A percentile compares a stretch with the other conserved stretches of the same genome.
phyloP scores from a whole-genome alignment of 2,888 invertebrate genomes.

The Epistrophe eligans region DNA sequence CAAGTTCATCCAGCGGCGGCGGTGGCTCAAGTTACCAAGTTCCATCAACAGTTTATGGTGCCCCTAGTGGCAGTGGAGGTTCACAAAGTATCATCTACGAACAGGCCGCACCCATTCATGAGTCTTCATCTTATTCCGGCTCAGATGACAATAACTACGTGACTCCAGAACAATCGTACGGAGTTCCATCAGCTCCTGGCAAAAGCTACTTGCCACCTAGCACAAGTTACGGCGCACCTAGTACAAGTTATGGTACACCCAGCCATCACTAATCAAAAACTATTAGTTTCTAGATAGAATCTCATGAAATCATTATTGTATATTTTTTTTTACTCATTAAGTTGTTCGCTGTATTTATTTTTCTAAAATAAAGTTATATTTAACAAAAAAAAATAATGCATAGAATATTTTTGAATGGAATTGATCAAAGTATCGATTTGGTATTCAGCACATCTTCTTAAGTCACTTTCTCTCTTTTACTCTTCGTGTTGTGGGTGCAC shows the following conservation, averaged over 20 bases:
- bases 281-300: constrained; percentile 34
- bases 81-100: constrained; percentile 43
- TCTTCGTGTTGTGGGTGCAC: constrained; percentile 27
- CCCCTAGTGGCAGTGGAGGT: constrained; percentile 50
- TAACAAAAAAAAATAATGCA: constrained; percentile 29
- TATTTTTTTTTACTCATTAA: constrained; percentile 63
- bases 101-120: constrained; percentile 59
- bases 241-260: constrained; percentile 33
- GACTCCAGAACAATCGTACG: constrained; percentile 57
- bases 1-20: constrained; percentile 44
- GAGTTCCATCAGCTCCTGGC: constrained; percentile 58
- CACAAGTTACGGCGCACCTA: constrained; percentile 57
- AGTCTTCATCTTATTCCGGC: constrained; percentile 44
- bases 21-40: constrained; percentile 49
- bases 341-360: constrained; percentile 69
- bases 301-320: constrained; percentile 59
- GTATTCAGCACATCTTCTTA: constrained; percentile 46
- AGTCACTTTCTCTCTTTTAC: constrained; percentile 64
- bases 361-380: constrained; percentile 29
- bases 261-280: constrained; percentile 62
- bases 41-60: constrained; percentile 66
- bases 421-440: constrained; percentile 22
- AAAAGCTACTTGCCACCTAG: constrained; percentile 65
- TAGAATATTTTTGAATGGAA: constrained; percentile 23
- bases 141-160: constrained; percentile 52